Evolutionary conservation across 2,797 vertebrate genomes (phyloP).

Genomic region (Borostomias antarcticus): DNA sequence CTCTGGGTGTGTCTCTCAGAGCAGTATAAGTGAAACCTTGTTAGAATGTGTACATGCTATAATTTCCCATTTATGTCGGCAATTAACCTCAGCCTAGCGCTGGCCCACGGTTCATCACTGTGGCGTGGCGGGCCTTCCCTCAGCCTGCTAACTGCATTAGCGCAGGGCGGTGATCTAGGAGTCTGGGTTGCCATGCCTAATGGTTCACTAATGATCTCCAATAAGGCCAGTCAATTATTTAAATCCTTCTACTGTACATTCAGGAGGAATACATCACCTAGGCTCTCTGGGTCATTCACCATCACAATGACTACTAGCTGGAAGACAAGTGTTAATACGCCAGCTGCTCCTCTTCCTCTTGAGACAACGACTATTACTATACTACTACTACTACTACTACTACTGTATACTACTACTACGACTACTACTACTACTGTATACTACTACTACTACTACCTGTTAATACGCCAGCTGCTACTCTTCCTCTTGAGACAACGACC

Average conservation of each 20-base stretch:
- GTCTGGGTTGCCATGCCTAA: constrained; percentile 59
- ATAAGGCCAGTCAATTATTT: constrained; percentile 60
- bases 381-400: not conserved
- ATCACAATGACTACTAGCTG: constrained; percentile 4
- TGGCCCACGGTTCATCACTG: constrained; percentile 55
- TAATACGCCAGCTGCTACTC: too few relatives aligned
- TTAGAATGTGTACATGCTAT: constrained; percentile 52
- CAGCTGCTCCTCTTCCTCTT: not conserved
- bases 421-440: too few relatives aligned
- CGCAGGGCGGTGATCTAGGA: constrained; percentile 52
- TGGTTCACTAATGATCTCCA: constrained; percentile 61
- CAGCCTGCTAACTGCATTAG: constrained; percentile 63
- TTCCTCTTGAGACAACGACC: not conserved
- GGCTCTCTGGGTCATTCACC: not conserved
- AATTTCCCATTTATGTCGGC: constrained; percentile 61
- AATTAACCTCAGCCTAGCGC: constrained; percentile 60
- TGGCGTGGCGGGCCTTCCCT: constrained; percentile 50
- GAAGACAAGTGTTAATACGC: constrained; percentile 16
- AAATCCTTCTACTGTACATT: constrained; percentile 51
- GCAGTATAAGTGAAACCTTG: constrained; percentile 31
- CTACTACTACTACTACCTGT: too few relatives aligned
- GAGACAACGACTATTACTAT: not conserved
- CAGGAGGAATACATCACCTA: constrained; percentile 31
- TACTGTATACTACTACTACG: too few relatives aligned
- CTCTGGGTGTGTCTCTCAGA: constrained; percentile 24